Evolutionary conservation across 2,797 vertebrate species (phyloP), one percentile per base, ranked within the genome.

Genomic region (Neostethus bicornis): DNA sequence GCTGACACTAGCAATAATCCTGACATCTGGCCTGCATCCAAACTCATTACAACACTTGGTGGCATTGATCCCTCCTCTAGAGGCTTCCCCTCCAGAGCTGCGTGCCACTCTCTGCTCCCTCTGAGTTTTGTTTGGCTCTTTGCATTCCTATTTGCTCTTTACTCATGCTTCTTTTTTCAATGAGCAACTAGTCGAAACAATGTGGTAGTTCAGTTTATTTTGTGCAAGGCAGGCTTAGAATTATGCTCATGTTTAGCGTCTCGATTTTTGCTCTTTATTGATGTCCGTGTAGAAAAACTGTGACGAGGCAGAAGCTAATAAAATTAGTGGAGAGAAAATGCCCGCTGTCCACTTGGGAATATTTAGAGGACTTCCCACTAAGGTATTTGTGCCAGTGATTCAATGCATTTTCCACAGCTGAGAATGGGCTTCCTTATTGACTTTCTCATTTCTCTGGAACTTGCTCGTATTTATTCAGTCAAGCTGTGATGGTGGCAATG

Each of bases 1-100:
- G 89, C 86, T 87, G 86, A 90, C 90, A 86, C 72, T 58, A 76
- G 80, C 84, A 85, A 81, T 91, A 90, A 89, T 89, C 80, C 80
- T 79, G 76, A 87, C 80, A 85, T 87, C 79, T 91, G 87, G 89
- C 80, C 69, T 59, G 34, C 39, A 58, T 89, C 89, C 90, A 90
- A 88, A 87, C 80, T 87, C 78, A 86, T 91, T 89, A 86, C 75
- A 66, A 86, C 83, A 83, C 87, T 77, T 68, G 63, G 77, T 84
- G 81, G 82, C 85, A 89, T 89, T 88, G 89, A 90, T 86, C 84
- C 81, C 70, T 83, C 75, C 80, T 81, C 84, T 48, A 14, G 77
- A 89, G 88, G 84, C 81, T 85, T 88, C 70, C 87, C 86, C 80
- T 83, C 57, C 47, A 80, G 80, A 82, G 73, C 69, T 51, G 28